Evolutionary conservation across 2,888 invertebrate species (phyloP).

Genomic region (Drosophila ustulata): DNA sequence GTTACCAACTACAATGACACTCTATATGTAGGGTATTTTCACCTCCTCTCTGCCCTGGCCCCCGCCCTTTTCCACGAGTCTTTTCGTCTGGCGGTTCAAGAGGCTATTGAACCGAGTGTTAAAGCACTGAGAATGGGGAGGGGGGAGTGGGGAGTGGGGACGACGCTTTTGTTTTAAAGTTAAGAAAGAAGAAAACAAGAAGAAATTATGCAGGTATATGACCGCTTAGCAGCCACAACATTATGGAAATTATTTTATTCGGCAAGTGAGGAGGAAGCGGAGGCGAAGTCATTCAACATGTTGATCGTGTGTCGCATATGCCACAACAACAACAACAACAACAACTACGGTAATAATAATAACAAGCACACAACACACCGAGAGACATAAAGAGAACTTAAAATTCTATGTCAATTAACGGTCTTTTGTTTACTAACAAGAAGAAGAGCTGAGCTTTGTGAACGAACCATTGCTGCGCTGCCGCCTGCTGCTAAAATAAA

Average conservation of each 20-base stretch:
- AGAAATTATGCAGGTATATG: constrained; percentile 66
- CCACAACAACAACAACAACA: constrained; percentile 24
- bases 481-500: constrained; percentile 11
- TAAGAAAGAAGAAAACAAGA: constrained; percentile 23
- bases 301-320: constrained; percentile 56
- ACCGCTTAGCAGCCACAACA: constrained; percentile 52
- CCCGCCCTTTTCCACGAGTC: background rate
- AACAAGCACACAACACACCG: background rate
- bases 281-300: constrained; percentile 44
- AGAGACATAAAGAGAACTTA: constrained; percentile 45
- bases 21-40: constrained; percentile 40
- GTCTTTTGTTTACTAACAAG: constrained; percentile 76
- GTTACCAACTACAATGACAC: constrained; percentile 43
- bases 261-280: constrained; percentile 8
- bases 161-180: constrained; percentile 66
- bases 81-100: constrained; percentile 51
- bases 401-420: constrained; percentile 81
- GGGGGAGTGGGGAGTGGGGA: background rate
- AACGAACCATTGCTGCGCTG: constrained; percentile 2
- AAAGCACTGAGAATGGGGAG: constrained; percentile 21
- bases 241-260: constrained; percentile 67
- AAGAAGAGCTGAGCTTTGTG: constrained; percentile 22
- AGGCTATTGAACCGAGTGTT: constrained; percentile 67
- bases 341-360: constrained; percentile 11
- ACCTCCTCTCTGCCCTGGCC: background rate